Base-by-base conservation (phyloP, 2,797 vertebrate genomes). In the Hybognathus amarus region DNA sequence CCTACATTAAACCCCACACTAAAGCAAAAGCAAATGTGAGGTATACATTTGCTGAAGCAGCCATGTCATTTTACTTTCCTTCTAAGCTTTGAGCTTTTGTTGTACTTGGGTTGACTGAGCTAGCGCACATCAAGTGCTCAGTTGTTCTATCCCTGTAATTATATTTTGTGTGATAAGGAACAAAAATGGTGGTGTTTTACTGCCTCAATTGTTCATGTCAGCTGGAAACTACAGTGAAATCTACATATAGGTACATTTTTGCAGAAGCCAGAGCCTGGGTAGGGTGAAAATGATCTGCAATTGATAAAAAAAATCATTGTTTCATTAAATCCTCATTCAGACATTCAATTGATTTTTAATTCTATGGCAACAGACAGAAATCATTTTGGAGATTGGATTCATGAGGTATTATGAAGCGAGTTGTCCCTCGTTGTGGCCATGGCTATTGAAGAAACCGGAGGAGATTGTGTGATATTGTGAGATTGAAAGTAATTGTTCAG, bases 401-500 rank as follows among this genome's bases (percentile, higher is more conserved):
- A 64, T 27, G 47, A 11, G 40, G 67, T 68, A n/a, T 42, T n/a
- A 38, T 61, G 20, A 24, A 68, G 33, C 71, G 52, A 69, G 68
- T 79, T 63, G 33, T 80, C 70, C 13, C 20, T 38, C 20, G 4
- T 13, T 45, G 64, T 78, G 50, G 10, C 20, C 70, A 30, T 71
- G 59, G 9, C 56, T 42, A 66, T 40, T 80, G 36, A 56, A 22
- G 42, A 63, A 59, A 68, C 70, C 4, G 1, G 42, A 33, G 22
- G n/a, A 70, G 79, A 40, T 12, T 63, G 63, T 61, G 52, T 47
- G 68, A 71, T 45, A 59, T n/a, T 45, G 38, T 80, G 40, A 70
- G 71, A 76, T 63, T 24, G 73, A 81, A 66, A 70, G 47, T 67
- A 70, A 67, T 67, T 24, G 52, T 59, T 36, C 67, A 22, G 64